Base-by-base conservation (phyloP, 1,140 invertebrate genomes). In the Lamellibrachia luymesi region DNA sequence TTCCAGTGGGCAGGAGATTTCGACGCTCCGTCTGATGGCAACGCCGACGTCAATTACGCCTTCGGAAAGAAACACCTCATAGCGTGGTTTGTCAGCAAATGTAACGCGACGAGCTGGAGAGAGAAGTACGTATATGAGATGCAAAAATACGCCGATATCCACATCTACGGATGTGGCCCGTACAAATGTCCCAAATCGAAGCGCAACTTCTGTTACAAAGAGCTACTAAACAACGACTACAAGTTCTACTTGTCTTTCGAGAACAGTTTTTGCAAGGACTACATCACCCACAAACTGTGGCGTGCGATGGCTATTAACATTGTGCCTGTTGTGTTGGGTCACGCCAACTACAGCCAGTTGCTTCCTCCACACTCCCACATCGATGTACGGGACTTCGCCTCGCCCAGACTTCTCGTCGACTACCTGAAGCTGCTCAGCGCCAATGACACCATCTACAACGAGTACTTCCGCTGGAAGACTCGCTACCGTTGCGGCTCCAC, bases 71-170 rank as follows among this genome's bases (percentile, higher is more conserved):
- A 94, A 0, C 96, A 96, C 93, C 95, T 94, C 96, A 98, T 99
- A 4, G 98, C 98, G 89, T 99, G 98, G 99, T 99, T 99, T 96
- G 98, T 99, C n/a, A 99, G 98, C 49, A 99, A 99, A 96, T 99
- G 99, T 95, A 98, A 97, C 94, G 98, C 98, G 0, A 97, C 98
- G 93, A 99, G 93, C 80, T 94, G 94, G 2, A 56, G 96, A 90
- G 94, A 95, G 90, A 52, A 94, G 56, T 94, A 95, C 91, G 94
- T 95, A 50, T 90, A 93, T 52, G 56, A 95, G 91, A 94, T 96
- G 13, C 51, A 10, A 49, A 94, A 94, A 91, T 51, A 94, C 92
- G 94, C 94, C 27, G n/a, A 93, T 51, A 94, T 99, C 91, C 98
- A 99, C 95, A 99, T 99, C 95, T 99, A 98, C 96, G 98, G 98